Evolutionary conservation across 2,797 vertebrate genomes (phyloP).

Genomic region (Cryptoblepharus egeriae): DNA sequence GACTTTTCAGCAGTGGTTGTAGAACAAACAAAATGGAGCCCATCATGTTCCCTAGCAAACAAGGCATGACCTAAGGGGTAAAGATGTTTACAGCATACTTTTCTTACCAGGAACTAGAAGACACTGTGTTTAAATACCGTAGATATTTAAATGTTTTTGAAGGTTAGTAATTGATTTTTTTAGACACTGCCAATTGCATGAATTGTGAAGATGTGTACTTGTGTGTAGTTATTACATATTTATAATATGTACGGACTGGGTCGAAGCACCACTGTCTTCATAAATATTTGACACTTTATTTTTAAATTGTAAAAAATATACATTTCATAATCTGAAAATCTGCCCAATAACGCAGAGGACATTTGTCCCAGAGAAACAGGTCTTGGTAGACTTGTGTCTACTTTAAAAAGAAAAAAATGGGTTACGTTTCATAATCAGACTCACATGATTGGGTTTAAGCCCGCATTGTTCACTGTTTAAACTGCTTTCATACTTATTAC

Average conservation of each 20-base stretch:
- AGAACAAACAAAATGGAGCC: conserved; percentile 68
- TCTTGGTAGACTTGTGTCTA: conserved; percentile 75
- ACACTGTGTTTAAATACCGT: conserved; percentile 86
- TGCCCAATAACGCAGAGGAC: conserved; percentile 70
- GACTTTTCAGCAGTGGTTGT: conserved; percentile 75
- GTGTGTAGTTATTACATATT: conserved; percentile 92
- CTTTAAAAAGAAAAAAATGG: conserved; percentile 59
- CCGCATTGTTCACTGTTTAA: conserved; percentile 74
- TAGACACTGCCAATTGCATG: conserved; percentile 93
- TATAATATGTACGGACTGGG: conserved; percentile 83
- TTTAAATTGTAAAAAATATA: conserved; percentile 72
- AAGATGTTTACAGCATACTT: conserved; percentile 88
- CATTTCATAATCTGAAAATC: conserved; percentile 71
- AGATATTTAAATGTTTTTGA: conserved; percentile 89
- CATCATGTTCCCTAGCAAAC: conserved; percentile 71
- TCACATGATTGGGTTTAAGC: conserved; percentile 75
- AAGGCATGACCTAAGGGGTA: conserved; percentile 82
- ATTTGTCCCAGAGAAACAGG: conserved; percentile 71
- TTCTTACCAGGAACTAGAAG: conserved; percentile 84
- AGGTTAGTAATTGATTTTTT: conserved; percentile 85
- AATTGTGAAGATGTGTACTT: conserved; percentile 88
- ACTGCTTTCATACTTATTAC: conserved; percentile 79
- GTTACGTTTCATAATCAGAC: conserved; percentile 69
- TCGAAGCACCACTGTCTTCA: conserved; percentile 74
- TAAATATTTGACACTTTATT: conserved; percentile 72